phyloP scores from a whole-genome alignment of 2,113 vertebrate genomes.

The Hirundichthys speculiger region DNA sequence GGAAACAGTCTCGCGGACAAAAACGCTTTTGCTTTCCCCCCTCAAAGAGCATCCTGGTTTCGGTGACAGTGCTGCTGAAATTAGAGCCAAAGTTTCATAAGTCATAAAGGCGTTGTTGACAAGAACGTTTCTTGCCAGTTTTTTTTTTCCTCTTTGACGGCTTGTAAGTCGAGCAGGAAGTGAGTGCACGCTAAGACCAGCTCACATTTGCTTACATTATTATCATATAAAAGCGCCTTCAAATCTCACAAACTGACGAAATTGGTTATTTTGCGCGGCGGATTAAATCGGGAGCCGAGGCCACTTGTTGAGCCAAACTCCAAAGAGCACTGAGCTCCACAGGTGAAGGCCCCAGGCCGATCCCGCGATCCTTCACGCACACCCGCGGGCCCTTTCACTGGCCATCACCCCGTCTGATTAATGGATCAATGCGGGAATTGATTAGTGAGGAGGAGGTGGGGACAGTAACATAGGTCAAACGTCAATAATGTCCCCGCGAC shows the following conservation, averaged over 20 bases:
- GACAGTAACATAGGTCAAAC: constrained; percentile 91
- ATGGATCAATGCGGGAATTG: constrained; percentile 97
- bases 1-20: constrained; percentile 69
- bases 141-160: constrained; percentile 48
- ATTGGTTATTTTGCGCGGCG: too few species aligned
- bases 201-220: too few species aligned
- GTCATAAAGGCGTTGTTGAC: constrained; percentile 47
- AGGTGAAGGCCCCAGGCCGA: constrained; percentile 75
- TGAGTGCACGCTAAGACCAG: too few species aligned
- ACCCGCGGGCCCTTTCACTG: constrained; percentile 89
- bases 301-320: constrained; percentile 39
- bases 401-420: constrained; percentile 94
- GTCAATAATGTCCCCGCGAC: constrained; percentile 90
- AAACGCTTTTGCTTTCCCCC: constrained; percentile 65
- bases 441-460: constrained; percentile 93
- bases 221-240: too few species aligned
- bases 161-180: not conserved
- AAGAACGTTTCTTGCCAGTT: constrained; percentile 47
- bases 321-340: constrained; percentile 49
- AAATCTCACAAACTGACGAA: too few species aligned
- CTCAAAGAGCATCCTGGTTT: constrained; percentile 60
- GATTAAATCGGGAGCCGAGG: too few species aligned
- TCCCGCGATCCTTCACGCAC: constrained; percentile 78
- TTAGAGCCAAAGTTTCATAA: constrained; percentile 50
- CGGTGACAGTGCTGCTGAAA: constrained; percentile 37